These are phyloP conservation scores for Parotia lawesii DNA, from an alignment of 2,113 vertebrate species.

Conservation along the genomic window DNA sequence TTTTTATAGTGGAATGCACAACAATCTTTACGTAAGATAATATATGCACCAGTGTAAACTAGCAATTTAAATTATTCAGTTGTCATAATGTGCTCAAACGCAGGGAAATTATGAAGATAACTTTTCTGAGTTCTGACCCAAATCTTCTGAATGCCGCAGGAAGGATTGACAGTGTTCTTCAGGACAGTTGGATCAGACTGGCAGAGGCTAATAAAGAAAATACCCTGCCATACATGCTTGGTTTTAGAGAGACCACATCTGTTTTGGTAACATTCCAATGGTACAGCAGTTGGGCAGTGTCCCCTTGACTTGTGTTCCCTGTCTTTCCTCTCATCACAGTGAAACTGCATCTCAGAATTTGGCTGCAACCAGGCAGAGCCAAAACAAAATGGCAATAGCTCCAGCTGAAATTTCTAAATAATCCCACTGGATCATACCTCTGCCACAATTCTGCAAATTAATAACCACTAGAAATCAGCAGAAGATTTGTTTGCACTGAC, in stretches of 20 bases:
- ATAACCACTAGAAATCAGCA: neutral
- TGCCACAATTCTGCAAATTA: neutral
- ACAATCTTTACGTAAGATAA: neutral
- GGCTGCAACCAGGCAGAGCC: neutral
- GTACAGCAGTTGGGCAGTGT: neutral
- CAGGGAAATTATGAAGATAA: neutral
- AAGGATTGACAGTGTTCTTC: neutral
- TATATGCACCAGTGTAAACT: neutral
- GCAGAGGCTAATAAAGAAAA: neutral
- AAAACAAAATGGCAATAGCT: neutral
- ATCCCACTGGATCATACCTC: neutral
- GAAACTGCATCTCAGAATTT: neutral
- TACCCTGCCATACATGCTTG: neutral
- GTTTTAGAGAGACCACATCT: neutral
- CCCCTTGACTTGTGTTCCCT: neutral
- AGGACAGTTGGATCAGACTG: neutral
- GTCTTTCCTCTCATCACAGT: neutral
- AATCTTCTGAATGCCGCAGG: neutral
- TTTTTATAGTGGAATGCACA: neutral
- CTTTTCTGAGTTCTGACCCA: neutral
- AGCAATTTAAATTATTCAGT: neutral
- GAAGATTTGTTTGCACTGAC: neutral
- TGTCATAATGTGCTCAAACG: neutral
- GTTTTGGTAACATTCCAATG: neutral
- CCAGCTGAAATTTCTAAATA: neutral